phyloP scores from a whole-genome alignment of 2,797 vertebrate species.

The Oreochromis grahami region DNA sequence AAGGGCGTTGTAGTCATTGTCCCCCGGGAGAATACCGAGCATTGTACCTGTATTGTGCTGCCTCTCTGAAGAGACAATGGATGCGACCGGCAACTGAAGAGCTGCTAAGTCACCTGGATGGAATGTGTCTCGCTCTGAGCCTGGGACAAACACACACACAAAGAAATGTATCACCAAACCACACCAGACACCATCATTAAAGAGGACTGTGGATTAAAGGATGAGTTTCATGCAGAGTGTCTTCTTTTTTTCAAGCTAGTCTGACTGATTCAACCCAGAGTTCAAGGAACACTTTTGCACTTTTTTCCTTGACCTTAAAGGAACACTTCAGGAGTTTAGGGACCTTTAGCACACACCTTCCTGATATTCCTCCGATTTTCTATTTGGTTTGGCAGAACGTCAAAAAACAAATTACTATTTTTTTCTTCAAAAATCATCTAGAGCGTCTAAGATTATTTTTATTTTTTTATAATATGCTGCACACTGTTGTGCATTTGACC shows the following conservation, averaged over 20 bases:
- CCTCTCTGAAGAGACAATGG: conserved; percentile 33
- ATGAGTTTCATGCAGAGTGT: background rate
- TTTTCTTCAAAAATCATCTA: background rate
- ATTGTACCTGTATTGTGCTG: conserved; percentile 21
- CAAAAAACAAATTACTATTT: background rate
- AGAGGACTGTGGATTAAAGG: conserved; percentile 7
- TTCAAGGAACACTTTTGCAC: background rate
- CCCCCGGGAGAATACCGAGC: conserved; percentile 8
- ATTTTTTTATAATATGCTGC: background rate
- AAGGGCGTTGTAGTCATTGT: conserved; percentile 35
- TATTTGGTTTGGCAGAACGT: background rate
- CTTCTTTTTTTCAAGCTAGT: background rate
- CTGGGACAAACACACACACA: background rate
- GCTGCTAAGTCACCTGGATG: conserved; percentile 60
- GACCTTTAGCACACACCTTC: background rate
- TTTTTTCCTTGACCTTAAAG: background rate
- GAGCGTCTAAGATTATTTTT: background rate
- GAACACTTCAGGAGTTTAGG: background rate
- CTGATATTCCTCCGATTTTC: background rate
- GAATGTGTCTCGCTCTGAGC: conserved; percentile 37
- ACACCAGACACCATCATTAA: conserved; percentile 3
- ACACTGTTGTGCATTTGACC: background rate
- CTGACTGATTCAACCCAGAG: background rate
- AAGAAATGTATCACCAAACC: background rate
- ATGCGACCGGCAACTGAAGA: conserved; percentile 8